Evolutionary conservation across 2,888 invertebrate genomes (phyloP).

Genomic region (Lithophane socia): DNA sequence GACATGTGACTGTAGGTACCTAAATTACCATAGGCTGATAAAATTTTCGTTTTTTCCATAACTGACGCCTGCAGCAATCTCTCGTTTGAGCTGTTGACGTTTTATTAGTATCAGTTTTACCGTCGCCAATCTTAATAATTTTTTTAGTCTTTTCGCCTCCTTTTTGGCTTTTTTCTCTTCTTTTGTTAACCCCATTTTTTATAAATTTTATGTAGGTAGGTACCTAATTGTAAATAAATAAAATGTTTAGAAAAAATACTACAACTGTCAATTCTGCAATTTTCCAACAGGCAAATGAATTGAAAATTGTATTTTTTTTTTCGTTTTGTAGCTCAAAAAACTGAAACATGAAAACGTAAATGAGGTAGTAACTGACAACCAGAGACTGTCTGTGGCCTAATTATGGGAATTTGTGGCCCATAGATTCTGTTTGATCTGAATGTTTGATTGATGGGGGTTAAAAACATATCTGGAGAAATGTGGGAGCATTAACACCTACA

Average conservation of each 20-base stretch:
- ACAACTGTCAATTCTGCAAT: slow-evolving; percentile 21
- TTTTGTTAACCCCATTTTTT: too few relatives aligned
- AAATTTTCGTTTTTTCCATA: too few relatives aligned
- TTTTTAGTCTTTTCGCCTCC: slow-evolving; percentile 81
- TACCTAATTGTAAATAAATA: slow-evolving; percentile 32
- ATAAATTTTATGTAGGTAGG: background rate
- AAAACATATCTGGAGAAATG: too few relatives aligned
- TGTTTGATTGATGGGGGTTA: too few relatives aligned
- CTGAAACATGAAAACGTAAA: background rate
- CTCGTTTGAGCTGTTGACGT: slow-evolving; percentile 80
- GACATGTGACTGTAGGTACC: too few relatives aligned
- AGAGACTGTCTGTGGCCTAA: background rate
- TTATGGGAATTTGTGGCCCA: too few relatives aligned
- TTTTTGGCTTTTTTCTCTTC: slow-evolving; percentile 83
- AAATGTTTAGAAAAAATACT: slow-evolving; percentile 26
- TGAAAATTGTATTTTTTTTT: background rate
- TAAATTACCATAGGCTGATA: too few relatives aligned
- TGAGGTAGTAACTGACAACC: background rate
- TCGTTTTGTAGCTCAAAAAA: background rate
- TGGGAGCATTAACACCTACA: too few relatives aligned
- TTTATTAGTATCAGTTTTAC: slow-evolving; percentile 78
- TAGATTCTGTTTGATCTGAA: too few relatives aligned
- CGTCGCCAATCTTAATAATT: slow-evolving; percentile 71
- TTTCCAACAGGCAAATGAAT: background rate
- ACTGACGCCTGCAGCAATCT: slow-evolving; percentile 72